Evolutionary conservation across 2,113 vertebrate species (phyloP), one percentile per base, ranked within the genome.

Genomic region (Mormyrus iriodes): DNA sequence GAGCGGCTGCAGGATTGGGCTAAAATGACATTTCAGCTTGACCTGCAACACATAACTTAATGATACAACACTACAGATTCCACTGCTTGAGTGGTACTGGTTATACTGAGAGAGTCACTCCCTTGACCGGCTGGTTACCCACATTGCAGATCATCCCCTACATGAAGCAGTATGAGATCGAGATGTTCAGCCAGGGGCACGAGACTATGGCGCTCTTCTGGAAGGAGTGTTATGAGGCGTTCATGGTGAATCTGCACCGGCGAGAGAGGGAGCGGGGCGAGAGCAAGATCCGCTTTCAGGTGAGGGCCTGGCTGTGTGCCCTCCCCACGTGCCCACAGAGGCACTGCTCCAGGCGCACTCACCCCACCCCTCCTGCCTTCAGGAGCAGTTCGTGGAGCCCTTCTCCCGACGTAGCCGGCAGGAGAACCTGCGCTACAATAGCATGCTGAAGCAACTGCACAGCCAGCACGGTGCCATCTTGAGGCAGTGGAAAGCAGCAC

Each of bases 251-350:
- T 90, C 95, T 98, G 94, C 98, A 99, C 91, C 97, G 93, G 89
- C 94, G 98, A 90, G 98, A 99, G 88, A 90, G 98, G 17, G 98
- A 99, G 89, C 94, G 97, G 89, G 98, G 98, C 35, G 98, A 99
- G 95, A 99, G 98, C 96, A 99, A 99, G 91, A 97, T 99, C 90
- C 97, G 97, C 92, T 99, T 99, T 94, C 97, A 99, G 98, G 98
- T 99, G 90, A 94, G 93, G 88, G 5, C 13, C 65, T n/a, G n/a
- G n/a, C n/a, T n/a, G n/a, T n/a, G n/a, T n/a, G n/a, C n/a, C n/a
- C n/a, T n/a, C n/a, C 46, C 7, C 9, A 7, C 24, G 19, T 27
- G 17, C 24, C 10, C 24, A 19, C 10, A 9, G 15, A 42, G 31
- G 35, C 46, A 3, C n/a, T 85, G 84, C n/a, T 53, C 44, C 13